Conservation (phyloP, 53 echinoderm and acorn worm genomes). For the Crossaster papposus region DNA sequence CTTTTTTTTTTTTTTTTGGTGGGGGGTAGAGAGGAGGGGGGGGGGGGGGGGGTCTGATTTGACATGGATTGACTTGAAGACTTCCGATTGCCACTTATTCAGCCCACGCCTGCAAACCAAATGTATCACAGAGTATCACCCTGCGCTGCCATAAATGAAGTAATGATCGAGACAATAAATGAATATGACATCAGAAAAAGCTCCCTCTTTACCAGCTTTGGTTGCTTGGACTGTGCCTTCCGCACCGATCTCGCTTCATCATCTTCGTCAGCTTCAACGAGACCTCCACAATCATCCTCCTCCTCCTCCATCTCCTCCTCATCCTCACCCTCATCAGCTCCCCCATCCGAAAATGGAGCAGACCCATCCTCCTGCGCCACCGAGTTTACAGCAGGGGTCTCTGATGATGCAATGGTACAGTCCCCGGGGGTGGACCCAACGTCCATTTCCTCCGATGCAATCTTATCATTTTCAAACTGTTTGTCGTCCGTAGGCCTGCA, state of each 20-base stretch:
- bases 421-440: constrained; percentile 18
- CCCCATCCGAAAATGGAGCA: constrained; percentile 55
- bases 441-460: constrained; percentile 32
- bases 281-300: constrained; percentile 36
- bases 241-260: constrained; percentile 46
- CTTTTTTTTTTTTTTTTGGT: too few relatives aligned
- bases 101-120: too few relatives aligned
- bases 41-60: too few relatives aligned
- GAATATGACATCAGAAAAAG: background rate
- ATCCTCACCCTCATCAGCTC: constrained; percentile 36
- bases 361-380: constrained; percentile 33
- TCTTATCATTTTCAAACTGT: constrained; percentile 38
- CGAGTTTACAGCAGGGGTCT: constrained; percentile 31
- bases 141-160: too few relatives aligned
- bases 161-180: background rate
- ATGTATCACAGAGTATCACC: too few relatives aligned
- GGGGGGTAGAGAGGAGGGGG: too few relatives aligned
- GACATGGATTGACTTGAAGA: too few relatives aligned
- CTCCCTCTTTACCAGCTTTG: constrained; percentile 26
- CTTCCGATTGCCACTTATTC: too few relatives aligned
- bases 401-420: background rate
- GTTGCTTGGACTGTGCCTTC: constrained; percentile 39
- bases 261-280: constrained; percentile 41
- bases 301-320: constrained; percentile 56
- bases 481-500: background rate